These are phyloP conservation scores for Musca domestica DNA, from an alignment of 1,140 invertebrate species.

Conservation along the genomic window DNA sequence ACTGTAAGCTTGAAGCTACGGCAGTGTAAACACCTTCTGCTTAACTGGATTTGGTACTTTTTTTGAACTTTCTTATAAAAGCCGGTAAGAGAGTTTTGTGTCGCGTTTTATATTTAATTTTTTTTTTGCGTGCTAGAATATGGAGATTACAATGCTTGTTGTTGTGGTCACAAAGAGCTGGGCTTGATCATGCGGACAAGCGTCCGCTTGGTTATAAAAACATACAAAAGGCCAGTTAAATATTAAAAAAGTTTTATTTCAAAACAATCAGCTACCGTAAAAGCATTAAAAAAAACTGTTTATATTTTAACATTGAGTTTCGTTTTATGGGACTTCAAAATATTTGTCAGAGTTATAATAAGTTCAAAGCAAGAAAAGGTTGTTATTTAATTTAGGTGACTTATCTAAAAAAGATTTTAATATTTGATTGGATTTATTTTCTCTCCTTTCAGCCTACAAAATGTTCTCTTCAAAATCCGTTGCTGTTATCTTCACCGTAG, in stretches of 20 bases:
- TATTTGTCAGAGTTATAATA: not conserved
- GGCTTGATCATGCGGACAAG: too few relatives aligned
- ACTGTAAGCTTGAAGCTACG: too few relatives aligned
- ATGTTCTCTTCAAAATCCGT: conserved; percentile 35
- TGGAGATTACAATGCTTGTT: not conserved
- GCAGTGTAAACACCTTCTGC: too few relatives aligned
- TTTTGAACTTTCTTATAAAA: conserved; percentile 2
- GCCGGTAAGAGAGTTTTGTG: not conserved
- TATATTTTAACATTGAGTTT: conserved; percentile 2
- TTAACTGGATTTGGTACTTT: conserved; percentile 20
- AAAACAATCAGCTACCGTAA: conserved; percentile 8
- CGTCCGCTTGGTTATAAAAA: not conserved
- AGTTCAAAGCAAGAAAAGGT: not conserved
- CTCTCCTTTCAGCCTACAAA: conserved; percentile 24
- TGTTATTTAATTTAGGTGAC: not conserved
- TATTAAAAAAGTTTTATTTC: conserved; percentile 2
- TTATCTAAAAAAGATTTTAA: not conserved
- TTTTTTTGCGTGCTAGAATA: not conserved
- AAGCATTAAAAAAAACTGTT: not conserved
- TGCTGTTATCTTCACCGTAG: conserved; percentile 29
- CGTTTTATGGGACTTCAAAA: not conserved
- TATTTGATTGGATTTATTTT: too few relatives aligned
- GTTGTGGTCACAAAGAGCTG: too few relatives aligned
- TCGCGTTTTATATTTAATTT: not conserved
- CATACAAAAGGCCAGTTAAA: conserved; percentile 2